Evolutionary conservation across 2,113 vertebrate genomes (phyloP), one percentile per base, ranked within the genome.

Genomic region (Prinia subflava): DNA sequence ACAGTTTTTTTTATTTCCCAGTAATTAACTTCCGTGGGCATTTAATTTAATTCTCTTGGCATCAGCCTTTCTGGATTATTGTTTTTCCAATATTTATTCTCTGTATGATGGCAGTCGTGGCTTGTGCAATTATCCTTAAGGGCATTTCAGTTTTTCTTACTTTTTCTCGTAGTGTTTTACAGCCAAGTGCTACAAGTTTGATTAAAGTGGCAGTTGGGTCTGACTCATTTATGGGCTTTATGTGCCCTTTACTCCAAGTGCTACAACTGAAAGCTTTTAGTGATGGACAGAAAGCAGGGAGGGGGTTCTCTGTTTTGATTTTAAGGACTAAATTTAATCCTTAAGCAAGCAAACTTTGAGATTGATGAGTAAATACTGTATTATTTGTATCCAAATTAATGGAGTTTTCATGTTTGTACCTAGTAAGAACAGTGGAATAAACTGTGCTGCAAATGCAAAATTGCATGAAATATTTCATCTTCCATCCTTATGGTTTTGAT

Each of bases 31-130:
- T 96, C 83, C 3, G 6, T 78, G 85, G 60, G 56, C 88, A 88
- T 92, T 93, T 96, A 93, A 97, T 96, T 94, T 83, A 90, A 95
- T 95, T 90, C 85, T 86, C 80, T 83, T 11, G 12, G 57, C 64
- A 91, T 94, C 83, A 94, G 87, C 90, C 92, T 92, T 93, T 90
- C 87, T 88, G 68, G 83, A 80, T 73, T 92, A 95, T 94, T 96
- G 77, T 93, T 97, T 95, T 96, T 90, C 88, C 95, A 78, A 90
- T 96, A 94, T 95, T 96, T 97, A 94, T 88, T 90, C 90, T 64
- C 64, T 84, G 31, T 96, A 75, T 94, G 86, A 75, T 83, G 59
- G 82, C 82, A 92, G 71, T 47, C 60, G 60, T 88, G 69, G 30
- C 64, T 92, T 88, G 52, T 96, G 89, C 84, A 96, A 86, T 78